Percentiles rank a stretch among this genome's conserved stretches.
Conservation (phyloP, 1,140 invertebrate species). For the Neomicropteryx cornuta region DNA sequence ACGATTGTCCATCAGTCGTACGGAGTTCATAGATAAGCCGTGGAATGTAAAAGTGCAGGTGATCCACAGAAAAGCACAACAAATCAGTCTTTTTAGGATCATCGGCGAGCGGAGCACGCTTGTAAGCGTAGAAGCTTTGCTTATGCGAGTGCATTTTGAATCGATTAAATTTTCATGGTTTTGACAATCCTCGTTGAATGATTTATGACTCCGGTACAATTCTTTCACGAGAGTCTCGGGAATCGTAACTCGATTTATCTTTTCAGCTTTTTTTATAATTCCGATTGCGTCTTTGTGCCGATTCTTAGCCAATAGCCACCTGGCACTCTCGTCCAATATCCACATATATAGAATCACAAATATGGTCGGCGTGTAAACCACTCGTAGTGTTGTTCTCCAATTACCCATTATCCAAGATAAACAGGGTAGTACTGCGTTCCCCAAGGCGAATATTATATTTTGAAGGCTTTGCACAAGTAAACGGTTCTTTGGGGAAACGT, state of each 20-base stretch:
- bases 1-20: slow-evolving; percentile 56
- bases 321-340: slow-evolving; percentile 49
- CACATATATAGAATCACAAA: slow-evolving; percentile 49
- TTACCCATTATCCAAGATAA: slow-evolving; percentile 58
- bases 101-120: slow-evolving; percentile 44
- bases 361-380: slow-evolving; percentile 55
- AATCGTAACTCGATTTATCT: slow-evolving; percentile 51
- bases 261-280: slow-evolving; percentile 48
- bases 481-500: too few species aligned
- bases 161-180: too few species aligned
- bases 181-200: too few species aligned
- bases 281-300: slow-evolving; percentile 51
- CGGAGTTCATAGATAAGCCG: slow-evolving; percentile 68
- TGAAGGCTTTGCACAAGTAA: too few species aligned
- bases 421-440: too few species aligned
- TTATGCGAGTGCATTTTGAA: too few species aligned
- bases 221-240: slow-evolving; percentile 45
- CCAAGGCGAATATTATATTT: too few species aligned
- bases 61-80: slow-evolving; percentile 61
- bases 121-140: too few species aligned
- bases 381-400: slow-evolving; percentile 57
- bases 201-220: too few species aligned
- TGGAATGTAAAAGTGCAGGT: slow-evolving; percentile 70
- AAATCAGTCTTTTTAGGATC: slow-evolving; percentile 50
- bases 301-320: slow-evolving; percentile 68